These are phyloP conservation scores for Momotus momota DNA, from an alignment of 2,797 vertebrate species.

Conservation along the genomic window DNA sequence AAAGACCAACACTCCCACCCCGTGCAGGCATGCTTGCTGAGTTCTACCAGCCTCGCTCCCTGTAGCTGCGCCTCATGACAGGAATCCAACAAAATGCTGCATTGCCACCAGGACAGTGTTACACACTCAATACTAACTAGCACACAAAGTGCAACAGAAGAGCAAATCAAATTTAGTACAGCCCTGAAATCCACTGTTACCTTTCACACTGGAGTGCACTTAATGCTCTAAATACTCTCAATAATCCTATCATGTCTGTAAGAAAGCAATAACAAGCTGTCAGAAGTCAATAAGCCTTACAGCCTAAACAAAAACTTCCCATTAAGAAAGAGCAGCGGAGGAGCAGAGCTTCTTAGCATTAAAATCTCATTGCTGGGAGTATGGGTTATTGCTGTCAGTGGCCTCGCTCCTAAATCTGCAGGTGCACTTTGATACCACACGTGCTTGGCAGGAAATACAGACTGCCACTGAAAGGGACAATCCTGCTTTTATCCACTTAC, in stretches of 20 bases:
- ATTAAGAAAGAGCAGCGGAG: neutral
- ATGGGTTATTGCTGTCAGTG: neutral
- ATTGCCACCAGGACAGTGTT: fast-evolving
- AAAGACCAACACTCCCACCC: neutral
- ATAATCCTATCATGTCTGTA: neutral
- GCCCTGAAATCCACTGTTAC: neutral
- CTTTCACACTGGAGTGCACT: neutral
- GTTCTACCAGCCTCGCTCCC: neutral
- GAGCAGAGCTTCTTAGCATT: neutral
- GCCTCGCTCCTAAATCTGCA: neutral
- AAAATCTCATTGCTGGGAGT: neutral
- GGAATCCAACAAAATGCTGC: neutral
- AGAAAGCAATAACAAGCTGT: neutral
- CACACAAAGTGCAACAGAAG: neutral
- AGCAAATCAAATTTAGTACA: neutral
- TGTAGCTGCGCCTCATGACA: neutral
- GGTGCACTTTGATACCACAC: neutral
- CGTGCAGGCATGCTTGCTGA: neutral
- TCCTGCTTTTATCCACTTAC: neutral
- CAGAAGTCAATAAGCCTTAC: neutral
- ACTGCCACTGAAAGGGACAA: neutral
- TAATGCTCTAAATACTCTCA: neutral
- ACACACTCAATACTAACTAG: neutral
- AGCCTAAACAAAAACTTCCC: neutral
- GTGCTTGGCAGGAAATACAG: neutral